Conservation (phyloP, 1,140 invertebrate species). For the silkworm (Bombyx mori) region DNA sequence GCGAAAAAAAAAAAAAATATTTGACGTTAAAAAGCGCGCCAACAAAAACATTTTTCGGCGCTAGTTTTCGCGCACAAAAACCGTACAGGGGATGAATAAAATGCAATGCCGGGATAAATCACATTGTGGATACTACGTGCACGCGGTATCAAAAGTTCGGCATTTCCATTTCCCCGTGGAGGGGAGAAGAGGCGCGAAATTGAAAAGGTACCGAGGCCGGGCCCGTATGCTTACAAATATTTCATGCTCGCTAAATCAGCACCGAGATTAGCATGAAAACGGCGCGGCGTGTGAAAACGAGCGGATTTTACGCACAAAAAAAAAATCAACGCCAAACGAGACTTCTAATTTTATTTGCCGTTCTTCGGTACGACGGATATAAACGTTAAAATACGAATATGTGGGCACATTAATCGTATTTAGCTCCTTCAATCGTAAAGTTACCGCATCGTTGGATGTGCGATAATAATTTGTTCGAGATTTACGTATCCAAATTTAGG, state of each 20-base stretch:
- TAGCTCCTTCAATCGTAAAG: background rate
- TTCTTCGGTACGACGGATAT: conserved; percentile 13
- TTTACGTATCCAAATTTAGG: background rate
- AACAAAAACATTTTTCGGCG: conserved; percentile 7
- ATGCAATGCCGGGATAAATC: conserved; percentile 12
- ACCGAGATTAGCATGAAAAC: conserved; percentile 51
- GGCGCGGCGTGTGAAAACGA: conserved; percentile 22
- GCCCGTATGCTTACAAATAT: conserved; percentile 41
- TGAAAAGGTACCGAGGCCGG: conserved; percentile 35
- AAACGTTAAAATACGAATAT: conserved; percentile 24
- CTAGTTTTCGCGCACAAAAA: conserved; percentile 9
- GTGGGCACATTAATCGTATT: conserved; percentile 5
- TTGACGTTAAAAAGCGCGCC: conserved; percentile 11
- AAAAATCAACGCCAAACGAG: conserved; percentile 2
- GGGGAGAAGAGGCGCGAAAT: conserved; percentile 26
- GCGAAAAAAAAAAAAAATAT: conserved; percentile 1
- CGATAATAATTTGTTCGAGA: background rate
- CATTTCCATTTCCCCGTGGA: conserved; percentile 24
- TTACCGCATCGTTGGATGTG: background rate
- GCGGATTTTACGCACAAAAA: background rate
- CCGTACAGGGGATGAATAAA: conserved; percentile 11
- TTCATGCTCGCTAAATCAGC: conserved; percentile 45
- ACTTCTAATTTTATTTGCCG: conserved; percentile 18
- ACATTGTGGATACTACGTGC: conserved; percentile 11
- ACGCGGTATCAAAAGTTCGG: conserved; percentile 34